Conservation (phyloP, 2,888 invertebrate genomes). For the Eurois occulta region DNA sequence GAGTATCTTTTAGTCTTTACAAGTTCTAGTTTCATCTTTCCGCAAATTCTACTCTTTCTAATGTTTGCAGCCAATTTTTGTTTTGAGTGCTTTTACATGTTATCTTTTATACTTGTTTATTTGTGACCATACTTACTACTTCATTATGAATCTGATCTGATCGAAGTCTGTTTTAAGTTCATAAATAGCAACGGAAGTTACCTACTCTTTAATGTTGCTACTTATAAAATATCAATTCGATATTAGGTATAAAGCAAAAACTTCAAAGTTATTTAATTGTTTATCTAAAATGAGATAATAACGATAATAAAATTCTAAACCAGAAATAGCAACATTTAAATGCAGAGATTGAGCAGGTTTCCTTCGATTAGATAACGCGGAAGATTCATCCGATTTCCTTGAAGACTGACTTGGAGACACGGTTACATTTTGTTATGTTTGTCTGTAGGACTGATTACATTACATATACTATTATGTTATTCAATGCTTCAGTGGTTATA, state of each 20-base stretch:
- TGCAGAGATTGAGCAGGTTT: slow-evolving; percentile 52
- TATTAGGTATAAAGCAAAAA: neutral
- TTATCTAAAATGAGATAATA: neutral
- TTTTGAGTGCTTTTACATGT: neutral
- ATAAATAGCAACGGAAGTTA: no score
- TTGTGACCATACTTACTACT: neutral
- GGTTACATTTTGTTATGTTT: neutral
- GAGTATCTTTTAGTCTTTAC: neutral
- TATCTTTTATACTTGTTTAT: neutral
- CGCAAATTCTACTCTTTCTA: neutral
- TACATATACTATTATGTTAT: neutral
- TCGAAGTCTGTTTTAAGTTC: neutral
- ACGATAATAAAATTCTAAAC: slow-evolving; percentile 12
- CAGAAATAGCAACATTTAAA: slow-evolving; percentile 26
- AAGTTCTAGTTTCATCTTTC: neutral
- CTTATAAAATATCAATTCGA: neutral
- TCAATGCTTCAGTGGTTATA: neutral
- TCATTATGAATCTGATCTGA: neutral
- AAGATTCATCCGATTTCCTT: slow-evolving; percentile 23
- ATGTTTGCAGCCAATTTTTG: neutral
- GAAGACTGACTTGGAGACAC: slow-evolving; percentile 8
- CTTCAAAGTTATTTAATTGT: slow-evolving; percentile 16
- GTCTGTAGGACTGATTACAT: neutral
- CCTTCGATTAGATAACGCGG: slow-evolving; percentile 46
- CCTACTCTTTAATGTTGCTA: neutral